These are phyloP conservation scores for Piliocolobus tephrosceles DNA, from an alignment of 2,113 vertebrate genomes.

Conservation along the genomic window DNA sequence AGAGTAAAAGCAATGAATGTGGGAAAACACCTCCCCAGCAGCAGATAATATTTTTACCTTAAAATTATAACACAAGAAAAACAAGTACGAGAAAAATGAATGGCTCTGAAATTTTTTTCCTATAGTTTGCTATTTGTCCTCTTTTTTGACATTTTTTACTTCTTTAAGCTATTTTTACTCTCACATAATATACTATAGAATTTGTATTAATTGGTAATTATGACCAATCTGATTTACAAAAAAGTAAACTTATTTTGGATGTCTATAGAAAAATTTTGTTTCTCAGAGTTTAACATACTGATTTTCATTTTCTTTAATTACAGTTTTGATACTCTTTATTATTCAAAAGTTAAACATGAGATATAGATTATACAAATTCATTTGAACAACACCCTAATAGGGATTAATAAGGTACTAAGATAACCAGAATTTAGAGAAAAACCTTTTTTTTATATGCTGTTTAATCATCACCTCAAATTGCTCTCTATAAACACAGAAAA, in stretches of 20 bases:
- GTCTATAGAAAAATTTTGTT: background rate
- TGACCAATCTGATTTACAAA: background rate
- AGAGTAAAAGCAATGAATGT: background rate
- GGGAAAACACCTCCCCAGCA: background rate
- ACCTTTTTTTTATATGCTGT: background rate
- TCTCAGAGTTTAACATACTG: background rate
- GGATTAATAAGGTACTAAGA: background rate
- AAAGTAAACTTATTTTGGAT: background rate
- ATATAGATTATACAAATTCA: background rate
- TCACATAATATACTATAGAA: background rate
- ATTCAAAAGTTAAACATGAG: background rate
- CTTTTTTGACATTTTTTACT: background rate
- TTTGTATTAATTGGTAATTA: background rate
- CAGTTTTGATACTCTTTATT: background rate
- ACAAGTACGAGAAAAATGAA: background rate
- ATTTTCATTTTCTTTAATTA: background rate
- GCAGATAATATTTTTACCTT: background rate
- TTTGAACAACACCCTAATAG: background rate
- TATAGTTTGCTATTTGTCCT: background rate
- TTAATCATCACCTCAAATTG: background rate
- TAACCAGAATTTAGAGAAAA: background rate
- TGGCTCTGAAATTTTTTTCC: background rate
- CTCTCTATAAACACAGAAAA: background rate
- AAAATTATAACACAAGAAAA: background rate
- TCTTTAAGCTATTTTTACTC: background rate